phyloP scores from a whole-genome alignment of 2,113 vertebrate species.

The Chionis minor region DNA sequence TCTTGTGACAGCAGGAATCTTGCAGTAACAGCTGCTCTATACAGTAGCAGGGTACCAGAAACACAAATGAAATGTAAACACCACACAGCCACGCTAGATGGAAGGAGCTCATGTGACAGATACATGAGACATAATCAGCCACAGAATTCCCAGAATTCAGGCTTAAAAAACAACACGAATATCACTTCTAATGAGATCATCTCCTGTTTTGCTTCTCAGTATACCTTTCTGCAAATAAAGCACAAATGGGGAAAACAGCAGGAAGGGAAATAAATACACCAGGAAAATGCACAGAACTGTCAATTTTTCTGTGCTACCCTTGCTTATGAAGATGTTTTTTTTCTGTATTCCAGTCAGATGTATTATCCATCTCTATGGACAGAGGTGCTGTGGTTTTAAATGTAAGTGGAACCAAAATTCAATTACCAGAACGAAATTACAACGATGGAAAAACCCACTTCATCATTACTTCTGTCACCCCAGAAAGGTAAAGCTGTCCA shows the following conservation, averaged over 20 bases:
- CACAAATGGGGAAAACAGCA: background rate
- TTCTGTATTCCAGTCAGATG: slow-evolving; percentile 78
- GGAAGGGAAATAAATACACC: background rate
- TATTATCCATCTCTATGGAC: slow-evolving; percentile 88
- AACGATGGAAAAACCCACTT: slow-evolving; percentile 89
- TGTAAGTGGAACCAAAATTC: slow-evolving; percentile 83
- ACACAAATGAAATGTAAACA: background rate
- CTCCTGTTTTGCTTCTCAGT: background rate
- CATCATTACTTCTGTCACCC: slow-evolving; percentile 83
- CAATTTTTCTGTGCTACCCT: background rate
- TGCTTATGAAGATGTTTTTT: background rate
- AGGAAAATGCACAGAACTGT: background rate
- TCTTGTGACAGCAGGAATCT: background rate
- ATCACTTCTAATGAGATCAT: background rate
- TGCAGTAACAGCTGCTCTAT: background rate
- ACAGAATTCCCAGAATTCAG: background rate
- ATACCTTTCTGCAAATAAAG: background rate
- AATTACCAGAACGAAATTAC: slow-evolving; percentile 84
- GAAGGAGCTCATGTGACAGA: background rate
- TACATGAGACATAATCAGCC: background rate
- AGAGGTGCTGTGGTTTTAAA: slow-evolving; percentile 90
- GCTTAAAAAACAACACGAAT: background rate
- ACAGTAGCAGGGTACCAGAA: background rate
- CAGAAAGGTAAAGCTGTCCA: slow-evolving; percentile 77
- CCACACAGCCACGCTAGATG: background rate